Conservation (phyloP, 2,888 invertebrate species). For the Cynaeus angustus region DNA sequence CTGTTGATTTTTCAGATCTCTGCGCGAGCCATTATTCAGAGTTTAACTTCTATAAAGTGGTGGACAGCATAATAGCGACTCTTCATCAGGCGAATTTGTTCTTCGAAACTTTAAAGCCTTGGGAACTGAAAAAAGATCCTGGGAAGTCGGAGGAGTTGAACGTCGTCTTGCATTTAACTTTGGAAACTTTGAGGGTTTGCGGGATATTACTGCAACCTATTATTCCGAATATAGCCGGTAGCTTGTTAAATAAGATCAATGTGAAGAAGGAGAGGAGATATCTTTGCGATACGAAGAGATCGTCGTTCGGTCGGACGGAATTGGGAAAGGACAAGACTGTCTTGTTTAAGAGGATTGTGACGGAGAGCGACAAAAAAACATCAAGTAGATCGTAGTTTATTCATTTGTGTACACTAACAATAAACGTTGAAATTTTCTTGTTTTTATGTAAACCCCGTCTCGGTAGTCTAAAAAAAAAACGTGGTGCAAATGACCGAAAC, state of each 20-base stretch:
- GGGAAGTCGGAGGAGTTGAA: conserved; percentile 77
- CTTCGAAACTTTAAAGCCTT: conserved; percentile 90
- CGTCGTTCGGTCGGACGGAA: conserved; percentile 59
- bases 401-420: conserved; percentile 54
- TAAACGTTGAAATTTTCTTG: too few species aligned
- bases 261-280: conserved; percentile 71
- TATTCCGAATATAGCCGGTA: conserved; percentile 81
- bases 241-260: conserved; percentile 81
- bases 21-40: conserved; percentile 82
- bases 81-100: conserved; percentile 89
- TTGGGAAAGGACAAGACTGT: conserved; percentile 60
- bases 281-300: conserved; percentile 72
- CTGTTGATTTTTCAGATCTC: conserved; percentile 70
- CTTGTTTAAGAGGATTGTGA: conserved; percentile 66
- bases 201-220: conserved; percentile 90
- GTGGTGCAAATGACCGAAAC: too few species aligned
- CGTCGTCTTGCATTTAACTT: conserved; percentile 85
- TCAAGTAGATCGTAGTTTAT: conserved; percentile 35
- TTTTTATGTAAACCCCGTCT: too few species aligned
- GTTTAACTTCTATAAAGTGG: conserved; percentile 87
- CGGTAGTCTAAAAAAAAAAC: too few species aligned
- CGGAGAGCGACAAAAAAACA: conserved; percentile 52
- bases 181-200: conserved; percentile 88
- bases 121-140: conserved; percentile 84
- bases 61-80: conserved; percentile 83